Conservation (phyloP, 1,140 invertebrate genomes). For the Tetramorium alpestre region DNA sequence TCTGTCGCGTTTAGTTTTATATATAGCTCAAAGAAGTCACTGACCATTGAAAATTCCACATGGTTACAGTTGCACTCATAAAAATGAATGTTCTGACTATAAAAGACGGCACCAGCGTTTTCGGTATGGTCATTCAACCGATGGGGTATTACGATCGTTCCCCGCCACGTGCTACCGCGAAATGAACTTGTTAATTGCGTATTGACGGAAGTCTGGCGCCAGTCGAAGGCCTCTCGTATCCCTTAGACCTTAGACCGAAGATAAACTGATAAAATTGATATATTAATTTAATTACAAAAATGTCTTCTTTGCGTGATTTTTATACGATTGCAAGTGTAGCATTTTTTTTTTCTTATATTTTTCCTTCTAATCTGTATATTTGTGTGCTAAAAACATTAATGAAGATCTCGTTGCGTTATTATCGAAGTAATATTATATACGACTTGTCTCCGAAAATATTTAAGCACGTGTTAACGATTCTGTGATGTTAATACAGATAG, state of each 20-base stretch:
- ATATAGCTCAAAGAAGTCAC: constrained; percentile 23
- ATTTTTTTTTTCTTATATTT: too few species aligned
- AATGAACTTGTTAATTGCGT: constrained; percentile 17
- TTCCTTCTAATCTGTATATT: background rate
- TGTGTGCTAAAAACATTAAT: too few species aligned
- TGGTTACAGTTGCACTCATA: background rate
- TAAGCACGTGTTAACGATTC: background rate
- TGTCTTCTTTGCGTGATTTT: background rate
- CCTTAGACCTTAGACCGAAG: background rate
- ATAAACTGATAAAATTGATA: too few species aligned
- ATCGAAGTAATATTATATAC: background rate
- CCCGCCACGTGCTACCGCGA: background rate
- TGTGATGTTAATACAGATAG: background rate
- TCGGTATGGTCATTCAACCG: constrained; percentile 54
- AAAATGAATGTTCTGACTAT: constrained; percentile 18
- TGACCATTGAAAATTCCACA: constrained; percentile 40
- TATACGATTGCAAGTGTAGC: background rate
- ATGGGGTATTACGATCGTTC: background rate
- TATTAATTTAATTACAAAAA: background rate
- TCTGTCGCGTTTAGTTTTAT: constrained; percentile 44
- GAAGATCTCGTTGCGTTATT: background rate
- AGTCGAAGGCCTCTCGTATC: background rate
- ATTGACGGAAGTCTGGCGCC: constrained; percentile 12
- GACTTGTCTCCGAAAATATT: constrained; percentile 2
- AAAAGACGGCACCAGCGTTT: background rate